phyloP scores from a whole-genome alignment of 2,797 vertebrate species.

The Mus spretus region DNA sequence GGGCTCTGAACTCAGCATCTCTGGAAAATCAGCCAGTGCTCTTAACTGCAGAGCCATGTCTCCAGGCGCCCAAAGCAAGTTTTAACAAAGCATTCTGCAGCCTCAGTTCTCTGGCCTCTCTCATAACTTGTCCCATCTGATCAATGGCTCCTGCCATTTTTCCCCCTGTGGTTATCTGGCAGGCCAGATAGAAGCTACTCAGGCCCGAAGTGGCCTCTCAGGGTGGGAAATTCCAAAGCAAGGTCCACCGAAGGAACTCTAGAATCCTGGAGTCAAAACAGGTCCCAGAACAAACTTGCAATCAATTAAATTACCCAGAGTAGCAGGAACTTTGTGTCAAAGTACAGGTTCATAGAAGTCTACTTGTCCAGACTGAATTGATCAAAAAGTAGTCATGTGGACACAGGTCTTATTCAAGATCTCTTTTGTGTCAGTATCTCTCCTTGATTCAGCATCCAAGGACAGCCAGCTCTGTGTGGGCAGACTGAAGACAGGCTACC shows the following conservation, averaged over 20 bases:
- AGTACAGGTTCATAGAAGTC: background rate
- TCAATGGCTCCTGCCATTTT: background rate
- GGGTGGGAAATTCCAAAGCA: background rate
- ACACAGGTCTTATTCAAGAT: background rate
- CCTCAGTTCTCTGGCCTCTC: background rate
- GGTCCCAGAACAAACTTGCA: background rate
- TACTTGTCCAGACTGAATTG: background rate
- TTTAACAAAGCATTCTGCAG: background rate
- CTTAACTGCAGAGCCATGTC: background rate
- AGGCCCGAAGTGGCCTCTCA: background rate
- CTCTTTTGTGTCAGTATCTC: background rate
- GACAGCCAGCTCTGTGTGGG: background rate
- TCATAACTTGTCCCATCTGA: background rate
- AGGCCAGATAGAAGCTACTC: background rate
- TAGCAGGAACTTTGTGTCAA: background rate
- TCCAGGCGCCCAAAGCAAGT: background rate
- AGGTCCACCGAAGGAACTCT: background rate
- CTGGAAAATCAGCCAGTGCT: background rate
- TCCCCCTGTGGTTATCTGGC: background rate
- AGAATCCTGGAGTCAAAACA: background rate
- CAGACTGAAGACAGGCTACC: background rate
- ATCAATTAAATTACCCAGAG: background rate
- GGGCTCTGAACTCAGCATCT: background rate
- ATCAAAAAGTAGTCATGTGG: constrained; percentile 22
- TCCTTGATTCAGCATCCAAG: constrained; percentile 26